A percentile compares a stretch with the other conserved stretches of the same genome.
These are phyloP conservation scores for Raja brachyura DNA, from an alignment of 2,113 vertebrate genomes.

Conservation along the genomic window DNA sequence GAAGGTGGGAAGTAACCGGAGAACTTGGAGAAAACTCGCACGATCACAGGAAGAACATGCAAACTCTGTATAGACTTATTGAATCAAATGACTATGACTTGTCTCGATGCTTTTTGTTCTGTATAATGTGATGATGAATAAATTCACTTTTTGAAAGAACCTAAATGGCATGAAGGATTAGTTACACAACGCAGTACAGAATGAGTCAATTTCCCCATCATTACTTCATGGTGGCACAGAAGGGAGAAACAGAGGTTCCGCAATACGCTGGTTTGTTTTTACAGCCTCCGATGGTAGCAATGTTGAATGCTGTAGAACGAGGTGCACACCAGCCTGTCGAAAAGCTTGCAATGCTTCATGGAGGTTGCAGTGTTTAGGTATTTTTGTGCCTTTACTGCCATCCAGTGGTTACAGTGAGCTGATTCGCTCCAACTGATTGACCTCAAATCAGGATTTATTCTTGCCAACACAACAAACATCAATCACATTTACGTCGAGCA, in stretches of 20 bases:
- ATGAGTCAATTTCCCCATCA: too few species aligned
- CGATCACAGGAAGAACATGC: too few species aligned
- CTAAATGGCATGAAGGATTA: background rate
- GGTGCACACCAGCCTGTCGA: background rate
- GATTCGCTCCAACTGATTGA: background rate
- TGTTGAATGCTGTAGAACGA: background rate
- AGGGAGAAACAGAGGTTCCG: background rate
- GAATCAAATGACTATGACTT: too few species aligned
- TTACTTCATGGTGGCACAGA: background rate
- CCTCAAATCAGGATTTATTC: background rate
- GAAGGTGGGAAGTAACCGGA: too few species aligned
- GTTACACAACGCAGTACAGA: background rate
- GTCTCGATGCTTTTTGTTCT: too few species aligned
- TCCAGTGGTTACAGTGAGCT: background rate
- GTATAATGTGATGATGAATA: background rate
- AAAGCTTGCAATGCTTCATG: background rate
- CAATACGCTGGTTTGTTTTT: background rate
- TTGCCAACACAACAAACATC: background rate
- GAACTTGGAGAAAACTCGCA: too few species aligned
- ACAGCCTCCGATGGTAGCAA: background rate
- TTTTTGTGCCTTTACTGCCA: conserved; percentile 8
- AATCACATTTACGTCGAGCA: background rate
- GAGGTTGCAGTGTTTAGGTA: background rate
- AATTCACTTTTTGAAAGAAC: background rate
- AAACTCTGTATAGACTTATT: too few species aligned